Evolutionary conservation across 2,888 invertebrate genomes (phyloP), one percentile per base, ranked within the genome.

Genomic region (Tenthredo livida): DNA sequence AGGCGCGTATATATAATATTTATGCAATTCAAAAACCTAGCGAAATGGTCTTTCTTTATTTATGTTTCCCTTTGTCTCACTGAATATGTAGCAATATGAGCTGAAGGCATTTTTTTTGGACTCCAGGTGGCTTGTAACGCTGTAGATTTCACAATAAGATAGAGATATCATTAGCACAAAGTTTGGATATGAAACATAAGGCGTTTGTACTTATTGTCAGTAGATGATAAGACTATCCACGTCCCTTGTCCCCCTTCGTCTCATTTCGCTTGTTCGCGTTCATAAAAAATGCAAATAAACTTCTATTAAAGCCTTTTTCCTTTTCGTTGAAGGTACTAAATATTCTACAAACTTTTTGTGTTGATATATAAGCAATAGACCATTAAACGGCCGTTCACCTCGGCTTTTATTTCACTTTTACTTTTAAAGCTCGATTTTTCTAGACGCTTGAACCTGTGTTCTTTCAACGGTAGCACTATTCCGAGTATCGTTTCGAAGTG

Each of bases 341-440:
- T 29, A 21, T 40, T 43, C 5, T 9, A 73, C 21, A 73, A 73
- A 73, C 43, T 73, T 21, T n/a, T 73, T 43, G 9, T 43, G 43
- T 12, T 7, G 43, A 43, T 21, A n/a, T 40, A 40, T n/a, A 33
- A 70, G 33, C 37, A 37, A 37, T 9, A 37, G n/a, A 40, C 37
- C 15, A 17, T 9, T 17, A 29, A 72, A 72, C 7, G 37, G 10
- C 9, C 12, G n/a, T 21, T 50, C n/a, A 21, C 4, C 47, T 17
- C n/a, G 70, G 9, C n/a, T 29, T 70, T 70, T 70, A 70, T 70
- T 70, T 70, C 12, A 70, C 29, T 9, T 37, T 37, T 37, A 61
- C 25, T 61, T 61, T 25, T 15, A 15, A 29, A 43, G 72, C n/a
- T 43, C 21, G 72, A 21, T 40, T 73, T 73, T 40, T 21, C 25